Conservation (phyloP, 2,888 invertebrate genomes). For the Pecten maximus region DNA sequence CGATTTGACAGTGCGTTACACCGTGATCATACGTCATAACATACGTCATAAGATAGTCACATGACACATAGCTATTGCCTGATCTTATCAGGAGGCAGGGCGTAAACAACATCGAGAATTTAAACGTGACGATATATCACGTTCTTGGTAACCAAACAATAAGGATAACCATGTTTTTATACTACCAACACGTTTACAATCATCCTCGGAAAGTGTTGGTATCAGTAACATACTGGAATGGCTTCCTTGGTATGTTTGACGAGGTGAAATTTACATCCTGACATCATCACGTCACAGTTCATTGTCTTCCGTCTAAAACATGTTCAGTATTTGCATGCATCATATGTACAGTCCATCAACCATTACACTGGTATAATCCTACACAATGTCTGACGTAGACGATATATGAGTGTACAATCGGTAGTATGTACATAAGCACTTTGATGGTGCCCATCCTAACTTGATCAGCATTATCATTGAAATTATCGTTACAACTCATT, state of each 20-base stretch:
- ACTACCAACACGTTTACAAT: not conserved
- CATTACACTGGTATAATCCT: not conserved
- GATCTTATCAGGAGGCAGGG: slow-evolving; percentile 30
- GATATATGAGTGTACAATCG: not conserved
- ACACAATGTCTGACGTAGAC: not conserved
- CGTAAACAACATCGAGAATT: slow-evolving; percentile 1
- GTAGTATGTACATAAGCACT: not conserved
- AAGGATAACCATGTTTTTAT: not conserved
- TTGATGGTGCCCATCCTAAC: no score
- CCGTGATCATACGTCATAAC: not conserved
- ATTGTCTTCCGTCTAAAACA: not conserved
- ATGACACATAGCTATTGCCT: not conserved
- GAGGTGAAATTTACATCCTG: not conserved
- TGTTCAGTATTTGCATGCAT: not conserved
- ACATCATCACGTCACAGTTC: not conserved
- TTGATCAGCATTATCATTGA: not conserved
- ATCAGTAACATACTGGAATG: not conserved
- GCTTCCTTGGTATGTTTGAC: not conserved
- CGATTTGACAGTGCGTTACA: not conserved
- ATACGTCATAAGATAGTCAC: no score
- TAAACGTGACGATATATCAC: not conserved
- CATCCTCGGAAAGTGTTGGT: not conserved
- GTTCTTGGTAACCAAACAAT: not conserved
- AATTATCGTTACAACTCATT: not conserved
- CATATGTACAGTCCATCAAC: not conserved